These are phyloP conservation scores for Zophobas morio DNA, from an alignment of 1,140 invertebrate genomes.

Conservation along the genomic window DNA sequence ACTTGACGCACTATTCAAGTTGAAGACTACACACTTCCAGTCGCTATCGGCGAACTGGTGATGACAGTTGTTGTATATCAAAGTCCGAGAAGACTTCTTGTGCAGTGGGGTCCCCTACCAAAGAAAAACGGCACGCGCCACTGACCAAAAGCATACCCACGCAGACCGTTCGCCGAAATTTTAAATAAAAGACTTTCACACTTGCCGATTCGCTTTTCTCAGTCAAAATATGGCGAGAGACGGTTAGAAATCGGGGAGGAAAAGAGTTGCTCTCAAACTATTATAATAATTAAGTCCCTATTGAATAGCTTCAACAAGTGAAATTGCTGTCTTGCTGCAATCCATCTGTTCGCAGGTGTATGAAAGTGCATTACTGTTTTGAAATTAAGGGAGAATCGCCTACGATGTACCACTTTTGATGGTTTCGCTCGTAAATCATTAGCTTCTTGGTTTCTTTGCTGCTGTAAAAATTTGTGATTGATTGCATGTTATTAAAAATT, in stretches of 20 bases:
- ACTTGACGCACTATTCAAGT: constrained; percentile 21
- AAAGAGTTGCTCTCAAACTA: background rate
- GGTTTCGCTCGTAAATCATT: too few species aligned
- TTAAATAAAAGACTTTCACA: constrained; percentile 16
- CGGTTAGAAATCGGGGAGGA: background rate
- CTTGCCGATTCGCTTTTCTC: constrained; percentile 25
- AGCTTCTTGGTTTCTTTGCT: too few species aligned
- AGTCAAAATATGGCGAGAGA: background rate
- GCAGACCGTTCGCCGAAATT: background rate
- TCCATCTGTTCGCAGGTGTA: background rate
- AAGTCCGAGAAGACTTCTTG: constrained; percentile 8
- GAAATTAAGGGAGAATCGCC: too few species aligned
- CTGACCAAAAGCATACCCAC: background rate
- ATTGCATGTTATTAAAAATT: too few species aligned
- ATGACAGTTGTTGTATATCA: constrained; percentile 22
- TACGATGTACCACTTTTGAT: too few species aligned
- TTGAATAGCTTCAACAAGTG: background rate
- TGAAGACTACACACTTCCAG: constrained; percentile 24
- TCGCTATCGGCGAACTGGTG: constrained; percentile 20
- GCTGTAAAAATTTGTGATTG: too few species aligned
- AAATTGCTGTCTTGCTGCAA: background rate
- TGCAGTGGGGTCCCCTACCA: constrained; percentile 16
- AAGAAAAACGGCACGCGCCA: constrained; percentile 20
- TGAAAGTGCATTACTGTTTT: background rate
- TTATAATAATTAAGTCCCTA: constrained; percentile 9